Evolutionary conservation across 2,888 invertebrate species (phyloP).

Genomic region (Limulus polyphemus): DNA sequence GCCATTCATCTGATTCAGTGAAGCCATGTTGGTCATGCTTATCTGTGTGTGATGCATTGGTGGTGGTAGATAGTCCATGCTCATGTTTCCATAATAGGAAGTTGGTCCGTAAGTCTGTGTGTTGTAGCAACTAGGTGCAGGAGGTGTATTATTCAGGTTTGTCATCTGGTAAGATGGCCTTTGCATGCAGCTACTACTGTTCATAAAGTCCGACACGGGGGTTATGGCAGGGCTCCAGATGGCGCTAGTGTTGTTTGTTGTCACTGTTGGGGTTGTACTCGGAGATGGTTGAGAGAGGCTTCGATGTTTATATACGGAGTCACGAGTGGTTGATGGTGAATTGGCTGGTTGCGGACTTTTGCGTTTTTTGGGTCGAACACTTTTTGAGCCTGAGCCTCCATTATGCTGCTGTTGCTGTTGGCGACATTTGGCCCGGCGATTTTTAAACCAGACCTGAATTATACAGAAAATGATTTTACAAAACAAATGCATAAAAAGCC

Average conservation of each 20-base stretch:
- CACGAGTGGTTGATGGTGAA: slow-evolving; percentile 33
- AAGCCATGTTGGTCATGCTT: slow-evolving; percentile 29
- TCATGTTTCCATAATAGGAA: slow-evolving; percentile 29
- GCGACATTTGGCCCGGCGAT: slow-evolving; percentile 45
- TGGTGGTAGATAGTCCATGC: background rate
- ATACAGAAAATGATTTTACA: too few relatives aligned
- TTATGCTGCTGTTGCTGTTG: slow-evolving; percentile 38
- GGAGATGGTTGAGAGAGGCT: slow-evolving; percentile 16
- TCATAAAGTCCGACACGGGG: slow-evolving; percentile 28
- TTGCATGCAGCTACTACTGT: slow-evolving; percentile 26
- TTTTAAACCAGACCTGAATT: slow-evolving; percentile 47
- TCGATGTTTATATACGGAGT: slow-evolving; percentile 28
- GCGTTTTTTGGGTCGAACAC: slow-evolving; percentile 20
- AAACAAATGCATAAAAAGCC: too few relatives aligned
- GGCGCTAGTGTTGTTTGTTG: slow-evolving; percentile 22
- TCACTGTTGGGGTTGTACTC: slow-evolving; percentile 2
- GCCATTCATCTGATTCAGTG: slow-evolving; percentile 22
- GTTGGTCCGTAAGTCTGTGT: slow-evolving; percentile 31
- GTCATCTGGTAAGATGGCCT: slow-evolving; percentile 24
- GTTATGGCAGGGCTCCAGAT: slow-evolving; percentile 49
- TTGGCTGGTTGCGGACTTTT: slow-evolving; percentile 29
- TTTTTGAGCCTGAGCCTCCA: slow-evolving; percentile 5
- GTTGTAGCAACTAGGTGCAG: slow-evolving; percentile 44
- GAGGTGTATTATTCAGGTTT: slow-evolving; percentile 36
- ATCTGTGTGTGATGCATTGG: slow-evolving; percentile 47